Evolutionary conservation across 2,797 vertebrate genomes (phyloP).

Genomic region (Benthosema pterotum): DNA sequence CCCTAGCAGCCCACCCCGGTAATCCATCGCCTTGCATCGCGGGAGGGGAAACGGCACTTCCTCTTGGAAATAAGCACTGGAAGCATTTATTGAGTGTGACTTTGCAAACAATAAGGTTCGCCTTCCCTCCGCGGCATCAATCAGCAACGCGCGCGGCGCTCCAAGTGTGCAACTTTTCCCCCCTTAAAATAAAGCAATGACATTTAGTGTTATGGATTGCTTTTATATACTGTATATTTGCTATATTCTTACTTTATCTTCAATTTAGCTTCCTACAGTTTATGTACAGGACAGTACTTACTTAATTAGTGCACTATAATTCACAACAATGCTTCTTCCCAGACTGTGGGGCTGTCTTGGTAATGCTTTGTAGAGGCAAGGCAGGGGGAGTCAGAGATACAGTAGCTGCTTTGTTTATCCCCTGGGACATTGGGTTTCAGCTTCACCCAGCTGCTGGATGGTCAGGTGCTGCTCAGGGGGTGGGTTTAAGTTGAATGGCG

Average conservation of each 20-base stretch:
- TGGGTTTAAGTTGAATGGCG: no score
- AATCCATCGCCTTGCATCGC: slow-evolving; percentile 24
- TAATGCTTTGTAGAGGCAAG: not conserved
- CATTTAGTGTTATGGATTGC: slow-evolving; percentile 41
- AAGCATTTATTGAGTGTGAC: slow-evolving; percentile 35
- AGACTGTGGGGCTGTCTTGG: no score
- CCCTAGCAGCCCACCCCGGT: slow-evolving; percentile 1
- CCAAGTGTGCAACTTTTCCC: slow-evolving; percentile 6
- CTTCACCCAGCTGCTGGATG: no score
- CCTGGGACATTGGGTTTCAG: not conserved
- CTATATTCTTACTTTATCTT: not conserved
- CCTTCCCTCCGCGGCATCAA: slow-evolving; percentile 18
- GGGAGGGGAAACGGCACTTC: slow-evolving; percentile 19
- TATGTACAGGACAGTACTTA: no score
- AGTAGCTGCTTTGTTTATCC: not conserved
- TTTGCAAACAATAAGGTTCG: slow-evolving; percentile 24
- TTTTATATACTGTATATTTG: slow-evolving; percentile 30
- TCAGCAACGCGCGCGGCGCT: slow-evolving; percentile 4
- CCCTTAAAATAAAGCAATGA: slow-evolving; percentile 13
- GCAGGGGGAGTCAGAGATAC: not conserved
- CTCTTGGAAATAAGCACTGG: slow-evolving; percentile 21
- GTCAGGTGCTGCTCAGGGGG: no score
- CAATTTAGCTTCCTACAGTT: no score
- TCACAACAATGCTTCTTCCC: no score
- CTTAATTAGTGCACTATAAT: no score